phyloP scores from a whole-genome alignment of 2,888 invertebrate genomes.

The Cheilosia impressa region DNA sequence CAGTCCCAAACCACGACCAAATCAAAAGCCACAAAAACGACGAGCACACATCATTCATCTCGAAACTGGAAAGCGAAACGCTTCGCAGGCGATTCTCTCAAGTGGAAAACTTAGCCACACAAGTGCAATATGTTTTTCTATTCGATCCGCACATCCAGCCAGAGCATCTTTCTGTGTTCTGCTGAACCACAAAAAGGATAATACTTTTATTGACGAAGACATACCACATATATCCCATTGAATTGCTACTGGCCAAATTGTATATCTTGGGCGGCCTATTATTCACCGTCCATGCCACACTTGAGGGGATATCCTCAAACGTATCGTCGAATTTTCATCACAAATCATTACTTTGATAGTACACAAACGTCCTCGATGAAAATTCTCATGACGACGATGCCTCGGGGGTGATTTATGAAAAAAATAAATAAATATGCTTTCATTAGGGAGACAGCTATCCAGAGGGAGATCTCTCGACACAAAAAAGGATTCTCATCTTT shows the following conservation, averaged over 20 bases:
- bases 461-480: conserved; percentile 28
- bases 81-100: conserved; percentile 72
- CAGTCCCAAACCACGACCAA: conserved; percentile 25
- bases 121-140: conserved; percentile 66
- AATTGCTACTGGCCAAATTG: conserved; percentile 77
- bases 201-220: conserved; percentile 69
- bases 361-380: conserved; percentile 42
- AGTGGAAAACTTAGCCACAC: conserved; percentile 69
- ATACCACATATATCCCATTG: conserved; percentile 69
- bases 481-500: conserved; percentile 61
- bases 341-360: conserved; percentile 39
- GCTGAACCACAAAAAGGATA: conserved; percentile 70
- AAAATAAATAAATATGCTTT: conserved; percentile 55
- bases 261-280: conserved; percentile 58
- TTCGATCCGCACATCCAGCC: not conserved
- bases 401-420: conserved; percentile 61
- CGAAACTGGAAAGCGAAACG: conserved; percentile 19
- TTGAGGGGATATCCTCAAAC: conserved; percentile 55
- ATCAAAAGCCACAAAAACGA: conserved; percentile 13
- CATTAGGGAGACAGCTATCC: conserved; percentile 36
- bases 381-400: conserved; percentile 57
- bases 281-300: conserved; percentile 59
- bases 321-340: conserved; percentile 52
- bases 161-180: conserved; percentile 49
- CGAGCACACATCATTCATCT: not conserved